Evolutionary conservation across 2,113 vertebrate species (phyloP), one percentile per base, ranked within the genome.

Genomic region (Corydoras sp.): DNA sequence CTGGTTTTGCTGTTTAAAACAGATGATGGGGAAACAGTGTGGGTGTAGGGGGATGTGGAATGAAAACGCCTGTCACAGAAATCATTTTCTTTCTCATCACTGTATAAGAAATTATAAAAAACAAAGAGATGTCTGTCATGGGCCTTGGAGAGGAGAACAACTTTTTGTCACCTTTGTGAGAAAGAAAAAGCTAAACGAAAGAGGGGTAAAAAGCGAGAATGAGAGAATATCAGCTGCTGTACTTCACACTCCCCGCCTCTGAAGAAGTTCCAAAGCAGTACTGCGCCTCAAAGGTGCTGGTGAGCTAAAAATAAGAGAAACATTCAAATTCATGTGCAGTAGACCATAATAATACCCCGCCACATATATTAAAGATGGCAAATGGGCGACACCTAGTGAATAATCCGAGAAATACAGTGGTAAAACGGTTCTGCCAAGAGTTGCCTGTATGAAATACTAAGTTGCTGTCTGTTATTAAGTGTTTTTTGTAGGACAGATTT

Each of bases 301-400:
- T 24, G 65, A 67, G 68, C 73, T 73, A 76, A 73, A 77, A 77
- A 77, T 74, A 76, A 58, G 65, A 79, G 72, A 69, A 69, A 63
- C 51, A 18, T 43, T 54, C 50, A 73, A 71, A 80, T 65, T 73
- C 51, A n/a, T 50, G 56, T 69, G 70, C 68, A 53, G 35, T 15
- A 56, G 32, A n/a, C n/a, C 56, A 24, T 70, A n/a, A 35, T n/a
- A 61, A 49, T 62, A 48, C 62, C 55, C 50, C 13, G 9, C 15
- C 13, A 43, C n/a, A 49, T 49, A 69, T 8, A 9, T 69, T n/a
- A 18, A 67, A 35, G 1, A 10, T 76, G 61, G 55, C 68, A 75
- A 65, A 59, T 72, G 18, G 53, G 66, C 69, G 29, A 73, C 82
- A 64, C 71, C 80, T 74, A 60, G 75, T 79, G 82, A 61, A 1